phyloP scores from a whole-genome alignment of 1,140 invertebrate genomes.

The Helicoverpa zea region DNA sequence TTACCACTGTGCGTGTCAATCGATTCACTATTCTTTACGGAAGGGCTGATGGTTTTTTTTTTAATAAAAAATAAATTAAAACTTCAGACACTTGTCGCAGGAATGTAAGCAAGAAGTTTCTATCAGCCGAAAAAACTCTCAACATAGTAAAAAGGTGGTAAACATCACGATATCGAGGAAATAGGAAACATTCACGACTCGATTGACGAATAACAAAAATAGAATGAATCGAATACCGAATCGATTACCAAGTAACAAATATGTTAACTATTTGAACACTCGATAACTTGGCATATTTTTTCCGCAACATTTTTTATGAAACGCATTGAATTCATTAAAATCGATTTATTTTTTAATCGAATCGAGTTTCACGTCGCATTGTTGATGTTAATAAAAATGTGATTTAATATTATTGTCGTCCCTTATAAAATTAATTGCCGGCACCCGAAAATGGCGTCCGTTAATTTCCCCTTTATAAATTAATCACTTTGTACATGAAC shows the following conservation, averaged over 20 bases:
- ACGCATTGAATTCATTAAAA: conserved; percentile 31
- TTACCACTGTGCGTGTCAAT: too few species aligned
- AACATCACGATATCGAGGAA: conserved; percentile 22
- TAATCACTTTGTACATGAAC: conserved; percentile 25
- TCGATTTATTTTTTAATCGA: conserved; percentile 4
- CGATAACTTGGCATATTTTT: conserved; percentile 14
- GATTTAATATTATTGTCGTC: conserved; percentile 33
- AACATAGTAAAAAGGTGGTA: background rate
- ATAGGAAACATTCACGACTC: conserved; percentile 15
- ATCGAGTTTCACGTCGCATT: conserved; percentile 9
- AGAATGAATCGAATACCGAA: conserved; percentile 21
- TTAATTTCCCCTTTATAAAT: conserved; percentile 20
- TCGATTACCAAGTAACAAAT: conserved; percentile 26
- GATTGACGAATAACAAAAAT: conserved; percentile 21
- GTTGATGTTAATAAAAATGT: conserved; percentile 20
- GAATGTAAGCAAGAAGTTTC: background rate
- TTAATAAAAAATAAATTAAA: too few species aligned
- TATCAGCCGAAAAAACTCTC: background rate
- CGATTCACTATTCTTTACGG: too few species aligned
- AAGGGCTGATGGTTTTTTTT: too few species aligned
- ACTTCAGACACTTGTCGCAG: background rate
- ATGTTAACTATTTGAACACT: conserved; percentile 18
- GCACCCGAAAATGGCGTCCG: background rate
- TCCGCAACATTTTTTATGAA: conserved; percentile 12
- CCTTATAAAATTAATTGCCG: conserved; percentile 29